Base-by-base conservation (phyloP, 2,888 invertebrate genomes). In the Sialis lutaria region DNA sequence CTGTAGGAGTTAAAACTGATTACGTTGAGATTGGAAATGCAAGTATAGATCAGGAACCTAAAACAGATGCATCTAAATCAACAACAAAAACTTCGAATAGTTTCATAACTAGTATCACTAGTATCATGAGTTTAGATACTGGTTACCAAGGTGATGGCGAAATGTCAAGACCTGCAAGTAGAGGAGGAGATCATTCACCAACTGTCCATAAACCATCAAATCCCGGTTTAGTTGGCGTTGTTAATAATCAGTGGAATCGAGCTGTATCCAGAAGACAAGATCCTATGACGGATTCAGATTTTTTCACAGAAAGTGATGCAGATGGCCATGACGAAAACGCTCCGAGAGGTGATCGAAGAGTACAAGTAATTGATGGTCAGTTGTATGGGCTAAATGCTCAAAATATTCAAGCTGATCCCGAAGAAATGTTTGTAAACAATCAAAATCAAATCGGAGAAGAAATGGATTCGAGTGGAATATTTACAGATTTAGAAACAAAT, bases 111-210 rank as follows among this genome's bases (percentile, higher is more conserved):
- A 87, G 88, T 58, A 83, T 88, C 12, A 88, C 88, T n/a, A 88
- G 89, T 60, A 87, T 88, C 50, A 86, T 87, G 32, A 92, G 91
- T 64, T 72, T 90, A 53, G 92, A 93, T 64, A 85, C 82, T n/a
- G 92, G 93, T 40, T 92, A 91, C 66, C 91, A 90, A 67, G 91
- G 91, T 7, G 88, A 88, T 64, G 88, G 88, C 5, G 88, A 88
- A 67, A 86, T 86, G 77, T 88, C 88, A 30, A 72, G 88, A 50
- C 88, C 88, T 0, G 87, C 83, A 0, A 88, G 88, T 55, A 74
- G 88, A 52, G 82, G 81, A 43, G 81, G 82, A 34, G 85, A 86
- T 60, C 81, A 81, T 59, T 82, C 83, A 5, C 75, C 76, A 5
- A 65, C 74, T 44, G 64, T 70, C 1, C 62, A 71, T 2, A 64